phyloP scores from a whole-genome alignment of 1,140 invertebrate species.

The Homalodisca vitripennis region DNA sequence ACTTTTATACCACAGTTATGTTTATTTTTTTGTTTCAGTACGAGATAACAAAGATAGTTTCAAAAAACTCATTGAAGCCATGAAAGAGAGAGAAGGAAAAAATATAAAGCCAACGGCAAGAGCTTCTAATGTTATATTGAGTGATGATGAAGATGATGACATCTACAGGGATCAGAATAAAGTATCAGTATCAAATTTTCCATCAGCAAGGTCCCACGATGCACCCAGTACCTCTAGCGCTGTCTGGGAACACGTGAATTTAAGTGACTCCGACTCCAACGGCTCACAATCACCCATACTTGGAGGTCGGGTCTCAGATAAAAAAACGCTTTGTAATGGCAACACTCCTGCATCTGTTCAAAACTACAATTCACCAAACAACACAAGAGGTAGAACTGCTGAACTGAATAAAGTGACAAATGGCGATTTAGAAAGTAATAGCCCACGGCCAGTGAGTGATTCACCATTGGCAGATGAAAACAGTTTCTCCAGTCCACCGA shows the following conservation, averaged over 20 bases:
- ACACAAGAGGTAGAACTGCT: too few species aligned
- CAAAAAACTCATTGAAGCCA: conserved; percentile 45
- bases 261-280: neutral
- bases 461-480: too few species aligned
- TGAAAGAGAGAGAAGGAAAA: conserved; percentile 42
- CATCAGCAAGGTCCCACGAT: neutral
- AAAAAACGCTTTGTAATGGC: too few species aligned
- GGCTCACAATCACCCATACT: neutral
- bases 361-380: too few species aligned
- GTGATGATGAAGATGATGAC: conserved; percentile 35
- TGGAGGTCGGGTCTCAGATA: neutral
- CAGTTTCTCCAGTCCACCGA: neutral
- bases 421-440: too few species aligned
- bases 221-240: neutral
- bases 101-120: conserved; percentile 33
- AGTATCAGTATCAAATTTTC: too few species aligned
- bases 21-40: conserved; percentile 44
- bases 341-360: too few species aligned
- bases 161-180: too few species aligned
- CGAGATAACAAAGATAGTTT: conserved; percentile 47
- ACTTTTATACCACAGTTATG: too few species aligned
- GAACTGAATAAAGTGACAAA: too few species aligned
- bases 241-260: neutral
- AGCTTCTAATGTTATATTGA: conserved; percentile 9
- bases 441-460: too few species aligned